Conservation (phyloP, 2,888 invertebrate species). For the Microctonus aethiopoides region DNA sequence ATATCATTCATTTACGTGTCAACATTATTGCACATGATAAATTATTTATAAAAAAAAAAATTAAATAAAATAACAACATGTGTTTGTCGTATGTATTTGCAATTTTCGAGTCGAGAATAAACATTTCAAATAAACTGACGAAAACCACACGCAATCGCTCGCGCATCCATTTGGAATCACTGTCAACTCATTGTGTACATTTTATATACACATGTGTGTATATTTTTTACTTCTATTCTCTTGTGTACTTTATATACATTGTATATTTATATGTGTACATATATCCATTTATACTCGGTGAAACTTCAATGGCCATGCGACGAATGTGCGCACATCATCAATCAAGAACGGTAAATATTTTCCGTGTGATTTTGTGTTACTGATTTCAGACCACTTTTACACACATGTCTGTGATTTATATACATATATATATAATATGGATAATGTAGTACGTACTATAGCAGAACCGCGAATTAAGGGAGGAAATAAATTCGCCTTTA, state of each 20-base stretch:
- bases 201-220: neutral
- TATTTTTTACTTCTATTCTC: neutral
- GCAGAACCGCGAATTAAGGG: slow-evolving; percentile 54
- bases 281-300: too few relatives aligned
- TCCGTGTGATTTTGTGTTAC: slow-evolving; percentile 38
- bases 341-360: slow-evolving; percentile 39
- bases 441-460: slow-evolving; percentile 33
- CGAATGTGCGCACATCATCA: slow-evolving; percentile 22
- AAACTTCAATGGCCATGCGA: neutral
- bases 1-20: neutral
- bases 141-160: neutral
- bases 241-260: neutral
- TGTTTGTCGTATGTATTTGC: neutral
- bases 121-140: neutral
- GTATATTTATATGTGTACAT: neutral
- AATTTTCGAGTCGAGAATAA: neutral
- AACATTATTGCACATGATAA: neutral
- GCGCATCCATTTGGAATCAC: neutral
- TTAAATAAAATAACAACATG: neutral
- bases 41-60: neutral
- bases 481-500: slow-evolving; percentile 49
- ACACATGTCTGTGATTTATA: slow-evolving; percentile 43
- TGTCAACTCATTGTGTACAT: neutral
- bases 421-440: slow-evolving; percentile 1
- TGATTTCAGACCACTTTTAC: slow-evolving; percentile 38